Percentiles rank a stretch among this genome's conserved stretches.
These are phyloP conservation scores for Macrotus californicus DNA, from an alignment of 2,113 vertebrate species.

Conservation along the genomic window DNA sequence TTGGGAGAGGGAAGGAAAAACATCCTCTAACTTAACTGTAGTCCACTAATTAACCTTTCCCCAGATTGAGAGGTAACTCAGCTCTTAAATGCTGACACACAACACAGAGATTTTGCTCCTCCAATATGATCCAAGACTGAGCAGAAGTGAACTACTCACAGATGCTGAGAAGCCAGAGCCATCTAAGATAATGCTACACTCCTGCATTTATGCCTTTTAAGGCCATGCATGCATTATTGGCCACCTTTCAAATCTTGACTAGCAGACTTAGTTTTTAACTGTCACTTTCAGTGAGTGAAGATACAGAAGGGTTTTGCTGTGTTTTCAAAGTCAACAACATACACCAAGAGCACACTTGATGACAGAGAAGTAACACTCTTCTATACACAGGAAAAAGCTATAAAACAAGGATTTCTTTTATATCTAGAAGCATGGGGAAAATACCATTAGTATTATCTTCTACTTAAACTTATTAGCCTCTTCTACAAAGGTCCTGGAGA, in stretches of 20 bases:
- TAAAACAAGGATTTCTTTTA: constrained; percentile 71
- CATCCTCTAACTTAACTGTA: constrained; percentile 32
- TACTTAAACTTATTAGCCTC: constrained; percentile 39
- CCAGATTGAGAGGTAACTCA: constrained; percentile 69
- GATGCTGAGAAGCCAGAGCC: constrained; percentile 1
- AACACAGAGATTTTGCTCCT: constrained; percentile 54
- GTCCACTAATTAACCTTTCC: constrained; percentile 60
- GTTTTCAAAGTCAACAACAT: constrained; percentile 73
- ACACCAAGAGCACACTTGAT: constrained; percentile 73
- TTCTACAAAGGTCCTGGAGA: constrained; percentile 60
- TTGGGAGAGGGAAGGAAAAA: constrained; percentile 40
- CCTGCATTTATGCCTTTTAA: constrained; percentile 30
- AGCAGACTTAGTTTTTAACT: constrained; percentile 39
- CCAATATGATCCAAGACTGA: constrained; percentile 39
- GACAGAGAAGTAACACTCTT: constrained; percentile 77
- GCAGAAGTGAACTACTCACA: constrained; percentile 52
- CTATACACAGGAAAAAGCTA: constrained; percentile 65
- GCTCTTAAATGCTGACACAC: constrained; percentile 62
- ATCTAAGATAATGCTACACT: background rate
- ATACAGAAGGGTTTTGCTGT: background rate
- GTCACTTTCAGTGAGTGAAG: constrained; percentile 73
- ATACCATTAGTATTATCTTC: constrained; percentile 59
- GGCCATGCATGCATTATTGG: constrained; percentile 19
- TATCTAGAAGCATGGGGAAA: constrained; percentile 61
- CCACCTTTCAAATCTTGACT: constrained; percentile 39